Conservation (phyloP, 2,113 vertebrate species). For the Eurystomus gularis region DNA sequence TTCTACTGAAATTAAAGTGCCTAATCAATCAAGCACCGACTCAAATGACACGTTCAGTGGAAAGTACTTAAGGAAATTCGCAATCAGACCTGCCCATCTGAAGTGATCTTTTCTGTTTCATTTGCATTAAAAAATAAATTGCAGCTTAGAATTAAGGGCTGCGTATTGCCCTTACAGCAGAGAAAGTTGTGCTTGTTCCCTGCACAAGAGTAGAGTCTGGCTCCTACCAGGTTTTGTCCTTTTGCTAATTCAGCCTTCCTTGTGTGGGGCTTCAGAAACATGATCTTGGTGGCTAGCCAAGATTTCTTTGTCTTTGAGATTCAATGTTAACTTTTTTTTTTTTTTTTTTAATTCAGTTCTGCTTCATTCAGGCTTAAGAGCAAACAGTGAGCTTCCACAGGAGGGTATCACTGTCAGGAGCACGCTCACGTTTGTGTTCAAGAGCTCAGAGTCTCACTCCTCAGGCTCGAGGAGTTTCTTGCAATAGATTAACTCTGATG, state of each 20-base stretch:
- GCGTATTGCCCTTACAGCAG: neutral
- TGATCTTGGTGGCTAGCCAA: neutral
- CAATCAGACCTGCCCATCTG: neutral
- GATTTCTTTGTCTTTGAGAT: neutral
- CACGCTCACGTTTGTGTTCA: neutral
- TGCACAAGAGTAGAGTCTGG: neutral
- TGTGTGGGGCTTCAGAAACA: neutral
- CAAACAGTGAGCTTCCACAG: neutral
- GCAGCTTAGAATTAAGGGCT: neutral
- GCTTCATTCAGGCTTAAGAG: neutral
- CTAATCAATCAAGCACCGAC: neutral
- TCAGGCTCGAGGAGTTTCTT: neutral
- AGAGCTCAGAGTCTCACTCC: neutral
- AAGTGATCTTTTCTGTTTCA: neutral
- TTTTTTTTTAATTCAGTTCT: neutral
- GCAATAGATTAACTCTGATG: neutral
- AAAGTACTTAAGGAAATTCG: neutral
- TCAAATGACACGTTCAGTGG: neutral
- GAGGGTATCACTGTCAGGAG: neutral
- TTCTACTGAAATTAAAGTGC: neutral
- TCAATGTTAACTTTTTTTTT: neutral
- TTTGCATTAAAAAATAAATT: neutral
- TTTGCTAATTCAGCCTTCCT: neutral
- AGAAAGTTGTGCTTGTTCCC: neutral
- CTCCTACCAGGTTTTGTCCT: neutral